Evolutionary conservation across 1,140 invertebrate species (phyloP).

Genomic region (Heliconius nattereri): DNA sequence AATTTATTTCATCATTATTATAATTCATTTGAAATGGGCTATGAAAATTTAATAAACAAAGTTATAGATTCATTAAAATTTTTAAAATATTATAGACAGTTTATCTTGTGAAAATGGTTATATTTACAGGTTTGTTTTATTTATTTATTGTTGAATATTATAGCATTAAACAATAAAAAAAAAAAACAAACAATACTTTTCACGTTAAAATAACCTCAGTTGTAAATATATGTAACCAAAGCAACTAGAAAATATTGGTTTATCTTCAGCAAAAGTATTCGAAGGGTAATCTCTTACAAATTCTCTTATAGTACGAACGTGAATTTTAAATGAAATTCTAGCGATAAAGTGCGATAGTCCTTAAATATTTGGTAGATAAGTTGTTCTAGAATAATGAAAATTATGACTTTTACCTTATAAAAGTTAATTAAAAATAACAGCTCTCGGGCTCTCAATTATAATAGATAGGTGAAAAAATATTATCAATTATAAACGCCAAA

Average conservation of each 20-base stretch:
- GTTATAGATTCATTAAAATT: not conserved
- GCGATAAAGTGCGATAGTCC: slow-evolving; percentile 27
- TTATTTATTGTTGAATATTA: too few species aligned
- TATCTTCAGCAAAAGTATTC: slow-evolving; percentile 1
- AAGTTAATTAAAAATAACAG: slow-evolving; percentile 1
- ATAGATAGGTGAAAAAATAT: not conserved
- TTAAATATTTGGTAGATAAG: slow-evolving; percentile 31
- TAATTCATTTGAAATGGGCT: not conserved
- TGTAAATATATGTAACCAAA: not conserved
- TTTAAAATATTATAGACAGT: not conserved
- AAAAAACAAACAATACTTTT: not conserved
- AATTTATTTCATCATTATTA: slow-evolving; percentile 5
- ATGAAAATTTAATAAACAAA: not conserved
- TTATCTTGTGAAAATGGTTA: not conserved
- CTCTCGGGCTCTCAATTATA: not conserved
- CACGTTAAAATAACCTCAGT: not conserved
- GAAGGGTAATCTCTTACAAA: slow-evolving; percentile 23
- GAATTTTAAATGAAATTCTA: slow-evolving; percentile 32
- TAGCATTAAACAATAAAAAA: too few species aligned
- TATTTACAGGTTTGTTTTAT: too few species aligned
- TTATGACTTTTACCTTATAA: slow-evolving; percentile 2
- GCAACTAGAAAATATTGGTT: not conserved
- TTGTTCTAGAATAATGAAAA: slow-evolving; percentile 27
- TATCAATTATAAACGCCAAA: not conserved
- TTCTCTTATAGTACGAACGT: slow-evolving; percentile 27